Conservation (phyloP, 2,797 vertebrate genomes). For the Hylomyscus alleni region DNA sequence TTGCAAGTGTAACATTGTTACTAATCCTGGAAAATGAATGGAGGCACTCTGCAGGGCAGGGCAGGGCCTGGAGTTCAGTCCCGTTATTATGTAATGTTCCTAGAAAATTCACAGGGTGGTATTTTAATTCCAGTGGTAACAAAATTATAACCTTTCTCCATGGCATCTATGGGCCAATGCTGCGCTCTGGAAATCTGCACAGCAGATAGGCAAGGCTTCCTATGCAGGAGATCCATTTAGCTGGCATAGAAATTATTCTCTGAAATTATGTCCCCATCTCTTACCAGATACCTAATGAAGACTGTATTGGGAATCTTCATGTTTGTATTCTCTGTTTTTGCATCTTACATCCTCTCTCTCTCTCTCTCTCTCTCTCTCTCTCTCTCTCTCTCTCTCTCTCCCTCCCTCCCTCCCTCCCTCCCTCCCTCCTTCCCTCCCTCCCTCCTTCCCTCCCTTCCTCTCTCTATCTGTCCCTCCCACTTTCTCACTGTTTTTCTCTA, state of each 20-base stretch:
- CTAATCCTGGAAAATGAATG: conserved; percentile 85
- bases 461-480: too few relatives aligned
- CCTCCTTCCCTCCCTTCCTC: too few relatives aligned
- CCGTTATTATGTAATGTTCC: conserved; percentile 63
- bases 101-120: background rate
- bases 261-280: background rate
- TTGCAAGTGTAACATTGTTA: conserved; percentile 80
- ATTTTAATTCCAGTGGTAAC: conserved; percentile 27
- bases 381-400: too few relatives aligned
- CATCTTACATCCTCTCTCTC: background rate
- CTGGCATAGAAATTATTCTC: background rate
- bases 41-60: conserved; percentile 70
- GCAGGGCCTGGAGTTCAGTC: conserved; percentile 64
- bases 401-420: background rate
- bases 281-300: background rate
- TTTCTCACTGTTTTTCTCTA: background rate
- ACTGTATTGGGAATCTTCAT: background rate
- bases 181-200: background rate
- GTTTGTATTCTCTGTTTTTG: background rate
- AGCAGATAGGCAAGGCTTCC: background rate
- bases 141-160: conserved; percentile 44
- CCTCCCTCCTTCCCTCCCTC: too few relatives aligned
- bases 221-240: background rate
- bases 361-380: too few relatives aligned
- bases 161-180: background rate